Evolutionary conservation across 1,140 invertebrate genomes (phyloP), one percentile per base, ranked within the genome.

Genomic region (Drosophila malerkotliana): DNA sequence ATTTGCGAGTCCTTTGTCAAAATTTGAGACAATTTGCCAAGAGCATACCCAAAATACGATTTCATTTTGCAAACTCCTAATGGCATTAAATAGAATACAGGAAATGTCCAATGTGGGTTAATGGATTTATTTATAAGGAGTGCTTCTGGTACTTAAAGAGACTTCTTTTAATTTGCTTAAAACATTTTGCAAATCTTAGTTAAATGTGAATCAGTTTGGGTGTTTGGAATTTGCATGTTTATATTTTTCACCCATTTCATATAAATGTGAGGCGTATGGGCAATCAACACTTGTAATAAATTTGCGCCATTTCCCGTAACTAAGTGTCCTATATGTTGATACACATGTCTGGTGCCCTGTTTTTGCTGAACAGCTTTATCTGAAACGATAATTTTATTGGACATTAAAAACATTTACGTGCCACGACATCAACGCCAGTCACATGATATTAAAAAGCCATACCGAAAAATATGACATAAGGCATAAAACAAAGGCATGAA

Each of bases 341-440:
- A 73, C 58, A 54, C 21, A 66, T 75, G 71, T 53, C 41, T 18
- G 52, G 28, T 37, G 45, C 34, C 48, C 56, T 73, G 64, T 48
- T 49, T 58, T 60, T 61, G 41, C 61, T 48, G 39, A 75, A 85
- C 64, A 60, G 39, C 61, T 78, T 87, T 87, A 87, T 87, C 64
- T 61, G 57, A 61, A 71, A 87, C 61, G 82, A 85, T 87, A 68
- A 87, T 82, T 85, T 85, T 75, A 85, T 87, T 82, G 64, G 82
- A 78, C 82, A 78, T 85, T 87, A 85, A 85, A 84, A 82, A 87
- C 69, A 82, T 74, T 67, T 87, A 85, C 81, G 81, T 85, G 81
- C 73, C 78, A 71, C 55, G 37, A 78, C 69, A 79, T 68, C 79
- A 78, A 64, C 69, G 56, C 49, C 79, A 71, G 73, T 77, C 62